A percentile compares a stretch with the other conserved stretches of the same genome.
Conservation (phyloP, 2,888 invertebrate species). For the Zaprionus obscuricornis region DNA sequence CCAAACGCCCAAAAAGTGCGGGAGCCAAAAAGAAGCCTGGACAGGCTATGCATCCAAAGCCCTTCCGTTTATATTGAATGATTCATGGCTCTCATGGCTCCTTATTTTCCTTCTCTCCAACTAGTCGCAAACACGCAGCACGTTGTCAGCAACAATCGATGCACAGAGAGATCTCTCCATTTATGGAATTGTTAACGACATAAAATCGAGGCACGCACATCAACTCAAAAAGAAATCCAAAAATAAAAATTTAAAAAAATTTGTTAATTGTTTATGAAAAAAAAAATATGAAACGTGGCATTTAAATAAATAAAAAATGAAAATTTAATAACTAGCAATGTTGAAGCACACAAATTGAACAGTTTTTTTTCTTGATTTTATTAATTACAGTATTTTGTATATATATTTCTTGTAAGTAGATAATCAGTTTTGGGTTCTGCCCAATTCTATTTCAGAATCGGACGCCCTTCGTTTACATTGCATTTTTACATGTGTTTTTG, state of each 20-base stretch:
- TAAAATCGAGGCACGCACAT: constrained; percentile 65
- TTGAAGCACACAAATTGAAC: constrained; percentile 57
- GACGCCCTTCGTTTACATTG: constrained; percentile 55
- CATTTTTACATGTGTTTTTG: constrained; percentile 69
- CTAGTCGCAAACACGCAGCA: constrained; percentile 24
- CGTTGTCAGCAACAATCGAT: constrained; percentile 27
- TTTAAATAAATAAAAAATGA: constrained; percentile 71
- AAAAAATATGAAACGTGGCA: constrained; percentile 66
- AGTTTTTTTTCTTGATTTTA: constrained; percentile 58
- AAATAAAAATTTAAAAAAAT: constrained; percentile 26
- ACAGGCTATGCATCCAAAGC: constrained; percentile 81
- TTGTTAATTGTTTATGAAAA: constrained; percentile 65
- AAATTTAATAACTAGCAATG: constrained; percentile 58
- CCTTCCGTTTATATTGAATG: constrained; percentile 82
- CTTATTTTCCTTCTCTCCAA: background rate
- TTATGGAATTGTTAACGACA: constrained; percentile 59
- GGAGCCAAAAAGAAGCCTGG: constrained; percentile 81
- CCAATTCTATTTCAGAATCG: constrained; percentile 21
- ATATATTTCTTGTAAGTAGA: constrained; percentile 71
- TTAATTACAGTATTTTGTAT: constrained; percentile 67
- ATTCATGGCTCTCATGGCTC: background rate
- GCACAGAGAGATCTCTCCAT: constrained; percentile 48
- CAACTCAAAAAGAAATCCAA: constrained; percentile 21
- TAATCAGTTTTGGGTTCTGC: constrained; percentile 57
- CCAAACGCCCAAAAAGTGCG: constrained; percentile 82